Conservation (phyloP, 2,113 vertebrate species). For the Sprattus sprattus region DNA sequence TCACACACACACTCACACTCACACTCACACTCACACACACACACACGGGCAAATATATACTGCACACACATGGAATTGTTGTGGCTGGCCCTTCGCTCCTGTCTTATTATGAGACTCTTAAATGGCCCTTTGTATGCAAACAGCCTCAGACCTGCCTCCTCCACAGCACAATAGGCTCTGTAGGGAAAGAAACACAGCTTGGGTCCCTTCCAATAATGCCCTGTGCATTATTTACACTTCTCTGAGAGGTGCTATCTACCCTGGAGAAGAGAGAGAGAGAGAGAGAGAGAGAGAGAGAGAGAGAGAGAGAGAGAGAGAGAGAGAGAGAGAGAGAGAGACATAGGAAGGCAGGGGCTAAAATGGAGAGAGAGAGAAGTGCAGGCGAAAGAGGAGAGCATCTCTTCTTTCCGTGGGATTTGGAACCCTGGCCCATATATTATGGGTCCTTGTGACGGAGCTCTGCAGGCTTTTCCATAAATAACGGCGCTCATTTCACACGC, state of each 20-base stretch:
- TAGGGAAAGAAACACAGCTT: conserved; percentile 32
- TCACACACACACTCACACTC: neutral
- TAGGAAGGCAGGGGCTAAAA: neutral
- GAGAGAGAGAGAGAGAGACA: neutral
- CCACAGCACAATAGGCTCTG: neutral
- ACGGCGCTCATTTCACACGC: conserved; percentile 37
- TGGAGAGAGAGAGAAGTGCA: neutral
- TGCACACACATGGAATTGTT: no score
- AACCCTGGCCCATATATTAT: conserved; percentile 53
- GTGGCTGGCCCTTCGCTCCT: no score
- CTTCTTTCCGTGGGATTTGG: conserved; percentile 34
- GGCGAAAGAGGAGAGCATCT: neutral
- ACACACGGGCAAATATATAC: no score
- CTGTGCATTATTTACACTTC: conserved; percentile 42
- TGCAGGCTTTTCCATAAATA: conserved; percentile 65
- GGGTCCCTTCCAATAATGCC: conserved; percentile 47
- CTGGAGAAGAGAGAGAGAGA: neutral
- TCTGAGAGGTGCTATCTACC: conserved; percentile 32
- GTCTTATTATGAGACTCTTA: conserved; percentile 43
- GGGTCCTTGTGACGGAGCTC: conserved; percentile 51
- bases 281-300: conserved; percentile 7
- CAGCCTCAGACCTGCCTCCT: conserved; percentile 37
- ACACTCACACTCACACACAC: neutral
- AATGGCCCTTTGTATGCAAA: conserved; percentile 43
- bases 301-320: no score